A percentile compares a stretch with the other conserved stretches of the same genome.
phyloP scores from a whole-genome alignment of 2,888 invertebrate genomes.

The Hydraecia micacea region DNA sequence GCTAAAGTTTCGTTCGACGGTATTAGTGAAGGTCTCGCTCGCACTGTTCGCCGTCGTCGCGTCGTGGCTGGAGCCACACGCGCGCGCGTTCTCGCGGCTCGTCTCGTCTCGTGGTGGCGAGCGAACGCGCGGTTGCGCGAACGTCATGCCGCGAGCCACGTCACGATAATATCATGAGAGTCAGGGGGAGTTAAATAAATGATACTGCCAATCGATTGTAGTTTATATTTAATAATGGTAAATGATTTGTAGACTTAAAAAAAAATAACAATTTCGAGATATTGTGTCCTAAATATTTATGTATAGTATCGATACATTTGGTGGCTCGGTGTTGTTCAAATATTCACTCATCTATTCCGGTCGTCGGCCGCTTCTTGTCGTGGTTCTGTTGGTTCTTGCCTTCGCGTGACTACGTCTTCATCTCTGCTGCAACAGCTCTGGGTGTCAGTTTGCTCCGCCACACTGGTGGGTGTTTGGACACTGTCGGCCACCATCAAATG shows the following conservation, averaged over 20 bases:
- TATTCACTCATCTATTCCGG: constrained; percentile 48
- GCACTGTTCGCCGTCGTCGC: constrained; percentile 42
- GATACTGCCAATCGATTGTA: constrained; percentile 90
- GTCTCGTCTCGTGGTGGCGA: background rate
- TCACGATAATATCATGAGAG: constrained; percentile 82
- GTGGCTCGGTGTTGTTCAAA: constrained; percentile 75
- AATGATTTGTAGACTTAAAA: constrained; percentile 86
- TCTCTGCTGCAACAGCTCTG: constrained; percentile 47
- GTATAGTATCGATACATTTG: constrained; percentile 84
- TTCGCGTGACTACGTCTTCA: constrained; percentile 57
- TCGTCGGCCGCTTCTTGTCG: constrained; percentile 42
- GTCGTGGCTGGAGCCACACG: constrained; percentile 4
- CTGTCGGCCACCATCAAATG: constrained; percentile 78
- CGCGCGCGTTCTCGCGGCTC: constrained; percentile 9
- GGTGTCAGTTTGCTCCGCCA: constrained; percentile 23
- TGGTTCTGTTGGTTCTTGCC: constrained; percentile 67
- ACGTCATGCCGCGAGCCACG: constrained; percentile 68
- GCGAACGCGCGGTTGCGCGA: constrained; percentile 35
- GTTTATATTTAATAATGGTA: constrained; percentile 85
- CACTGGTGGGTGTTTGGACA: constrained; percentile 66
- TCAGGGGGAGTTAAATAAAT: constrained; percentile 79
- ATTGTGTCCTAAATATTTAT: constrained; percentile 88
- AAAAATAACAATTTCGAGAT: constrained; percentile 83
- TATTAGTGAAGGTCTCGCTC: constrained; percentile 55
- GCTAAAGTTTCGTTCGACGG: constrained; percentile 61